phyloP scores from a whole-genome alignment of 2,797 vertebrate species.

The Spheniscus humboldti region DNA sequence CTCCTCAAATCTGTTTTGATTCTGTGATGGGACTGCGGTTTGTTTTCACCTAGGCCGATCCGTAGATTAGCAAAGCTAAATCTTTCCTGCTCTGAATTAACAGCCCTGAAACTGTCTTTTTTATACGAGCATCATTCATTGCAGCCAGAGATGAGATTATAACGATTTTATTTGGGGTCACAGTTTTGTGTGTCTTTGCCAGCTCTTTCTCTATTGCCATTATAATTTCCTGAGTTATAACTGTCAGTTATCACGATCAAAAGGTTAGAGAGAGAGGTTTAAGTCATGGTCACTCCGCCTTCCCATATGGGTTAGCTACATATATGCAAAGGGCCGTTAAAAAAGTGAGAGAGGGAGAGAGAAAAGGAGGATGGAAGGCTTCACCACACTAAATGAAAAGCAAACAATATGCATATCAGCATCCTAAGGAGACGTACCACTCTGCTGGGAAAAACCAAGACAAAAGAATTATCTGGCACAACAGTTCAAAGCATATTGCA shows the following conservation, averaged over 20 bases:
- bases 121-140: background rate
- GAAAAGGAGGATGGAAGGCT: conserved; percentile 62
- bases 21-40: background rate
- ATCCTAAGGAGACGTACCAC: conserved; percentile 74
- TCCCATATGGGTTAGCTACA: conserved; percentile 61
- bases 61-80: background rate
- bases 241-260: background rate
- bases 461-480: conserved; percentile 89
- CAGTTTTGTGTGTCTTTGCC: background rate
- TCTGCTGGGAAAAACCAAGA: conserved; percentile 82
- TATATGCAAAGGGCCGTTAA: conserved; percentile 51
- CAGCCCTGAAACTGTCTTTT: background rate
- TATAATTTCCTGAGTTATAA: conserved; percentile 20
- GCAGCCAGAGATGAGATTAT: background rate
- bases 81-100: background rate
- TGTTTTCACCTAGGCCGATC: background rate
- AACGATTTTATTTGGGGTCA: background rate
- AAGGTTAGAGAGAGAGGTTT: background rate
- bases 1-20: background rate
- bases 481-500: conserved; percentile 95
- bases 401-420: conserved; percentile 77
- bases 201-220: background rate
- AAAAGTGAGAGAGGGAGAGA: conserved; percentile 53
- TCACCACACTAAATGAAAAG: conserved; percentile 74
- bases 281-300: background rate